Evolutionary conservation across 2,888 invertebrate species (phyloP).

Genomic region (Dione vanillae): DNA sequence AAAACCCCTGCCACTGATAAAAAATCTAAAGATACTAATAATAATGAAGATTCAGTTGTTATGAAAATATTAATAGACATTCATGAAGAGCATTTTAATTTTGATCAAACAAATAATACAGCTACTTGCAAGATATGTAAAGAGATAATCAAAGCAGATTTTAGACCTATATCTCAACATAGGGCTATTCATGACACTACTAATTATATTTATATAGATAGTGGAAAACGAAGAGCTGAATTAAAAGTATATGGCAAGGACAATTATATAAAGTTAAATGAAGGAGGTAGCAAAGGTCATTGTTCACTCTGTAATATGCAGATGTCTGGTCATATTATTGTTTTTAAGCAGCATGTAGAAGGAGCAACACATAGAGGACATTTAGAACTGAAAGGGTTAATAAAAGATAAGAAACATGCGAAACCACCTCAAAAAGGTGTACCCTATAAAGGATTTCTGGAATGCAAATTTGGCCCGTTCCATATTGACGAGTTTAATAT

Average conservation of each 20-base stretch:
- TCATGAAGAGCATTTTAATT: slow-evolving; percentile 51
- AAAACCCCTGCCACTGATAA: neutral
- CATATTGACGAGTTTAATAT: slow-evolving; percentile 45
- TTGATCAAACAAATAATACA: slow-evolving; percentile 51
- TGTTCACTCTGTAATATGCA: slow-evolving; percentile 61
- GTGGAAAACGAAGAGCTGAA: slow-evolving; percentile 59
- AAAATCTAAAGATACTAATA: slow-evolving; percentile 11
- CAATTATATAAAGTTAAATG: slow-evolving; percentile 61
- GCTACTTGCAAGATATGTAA: slow-evolving; percentile 60
- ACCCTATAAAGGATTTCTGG: slow-evolving; percentile 44
- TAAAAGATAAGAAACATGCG: slow-evolving; percentile 46
- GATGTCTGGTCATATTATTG: slow-evolving; percentile 55
- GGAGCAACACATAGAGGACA: slow-evolving; percentile 59
- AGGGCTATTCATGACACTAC: slow-evolving; percentile 33
- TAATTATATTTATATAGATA: slow-evolving; percentile 46
- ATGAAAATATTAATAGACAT: slow-evolving; percentile 47
- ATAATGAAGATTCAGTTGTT: slow-evolving; percentile 33
- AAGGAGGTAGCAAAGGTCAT: slow-evolving; percentile 60
- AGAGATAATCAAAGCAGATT: slow-evolving; percentile 46
- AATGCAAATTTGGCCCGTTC: slow-evolving; percentile 38
- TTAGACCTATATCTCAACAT: slow-evolving; percentile 47
- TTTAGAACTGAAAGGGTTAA: slow-evolving; percentile 56
- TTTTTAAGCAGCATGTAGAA: slow-evolving; percentile 57
- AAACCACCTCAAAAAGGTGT: slow-evolving; percentile 43
- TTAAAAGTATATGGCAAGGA: slow-evolving; percentile 58